Evolutionary conservation across 2,797 vertebrate genomes (phyloP).

Genomic region (Urosaurus nigricauda): DNA sequence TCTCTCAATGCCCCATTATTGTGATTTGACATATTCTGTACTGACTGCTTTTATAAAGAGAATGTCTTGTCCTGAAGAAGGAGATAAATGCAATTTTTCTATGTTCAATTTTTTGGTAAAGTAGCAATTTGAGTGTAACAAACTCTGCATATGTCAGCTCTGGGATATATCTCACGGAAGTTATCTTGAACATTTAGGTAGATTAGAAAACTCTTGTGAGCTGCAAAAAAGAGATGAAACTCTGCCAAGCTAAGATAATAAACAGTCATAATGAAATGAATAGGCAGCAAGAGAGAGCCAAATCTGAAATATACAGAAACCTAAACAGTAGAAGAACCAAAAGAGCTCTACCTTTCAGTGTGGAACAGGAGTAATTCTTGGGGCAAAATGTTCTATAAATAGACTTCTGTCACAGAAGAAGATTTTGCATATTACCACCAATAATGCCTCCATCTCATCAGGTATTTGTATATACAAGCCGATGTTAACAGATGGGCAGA

Average conservation of each 20-base stretch:
- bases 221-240: not conserved
- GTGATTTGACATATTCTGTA: not conserved
- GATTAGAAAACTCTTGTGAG: not conserved
- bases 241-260: not conserved
- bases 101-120: not conserved
- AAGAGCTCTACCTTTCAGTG: not conserved
- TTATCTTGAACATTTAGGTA: not conserved
- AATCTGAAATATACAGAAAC: not conserved
- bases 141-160: not conserved
- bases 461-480: not conserved
- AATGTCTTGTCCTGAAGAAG: too few species aligned
- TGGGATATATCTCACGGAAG: not conserved
- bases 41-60: not conserved
- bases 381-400: not conserved
- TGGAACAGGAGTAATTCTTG: too few species aligned
- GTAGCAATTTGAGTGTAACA: not conserved
- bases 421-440: not conserved
- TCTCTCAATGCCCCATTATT: not conserved
- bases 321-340: not conserved
- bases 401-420: not conserved
- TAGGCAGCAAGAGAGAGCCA: not conserved
- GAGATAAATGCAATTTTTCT: not conserved
- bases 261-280: not conserved
- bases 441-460: not conserved
- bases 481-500: not conserved